Evolutionary conservation across 2,797 vertebrate genomes (phyloP).

Genomic region (Galago senegalensis): DNA sequence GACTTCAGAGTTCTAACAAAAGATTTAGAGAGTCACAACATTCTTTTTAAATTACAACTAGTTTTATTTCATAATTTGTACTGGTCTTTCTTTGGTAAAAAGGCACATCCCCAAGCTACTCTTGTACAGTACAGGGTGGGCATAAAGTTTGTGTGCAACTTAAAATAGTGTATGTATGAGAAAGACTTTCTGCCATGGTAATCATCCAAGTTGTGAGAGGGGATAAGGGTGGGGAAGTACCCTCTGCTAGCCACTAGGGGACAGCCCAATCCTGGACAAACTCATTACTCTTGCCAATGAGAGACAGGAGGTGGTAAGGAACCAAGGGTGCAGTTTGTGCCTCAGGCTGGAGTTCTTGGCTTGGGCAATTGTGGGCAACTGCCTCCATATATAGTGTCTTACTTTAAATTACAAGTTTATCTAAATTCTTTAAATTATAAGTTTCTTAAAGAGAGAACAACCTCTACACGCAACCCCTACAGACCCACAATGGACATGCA

Average conservation of each 20-base stretch:
- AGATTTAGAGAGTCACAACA: neutral
- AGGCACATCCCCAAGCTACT: neutral
- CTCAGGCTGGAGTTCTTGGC: neutral
- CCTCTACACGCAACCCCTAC: neutral
- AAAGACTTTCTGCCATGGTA: neutral
- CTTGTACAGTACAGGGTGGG: neutral
- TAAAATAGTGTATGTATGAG: neutral
- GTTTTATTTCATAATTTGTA: neutral
- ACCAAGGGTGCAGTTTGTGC: neutral
- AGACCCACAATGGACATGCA: neutral
- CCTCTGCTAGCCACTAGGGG: slow-evolving; percentile 37
- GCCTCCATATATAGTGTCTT: neutral
- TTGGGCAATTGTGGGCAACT: neutral
- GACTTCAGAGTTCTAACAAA: neutral
- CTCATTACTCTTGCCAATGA: neutral
- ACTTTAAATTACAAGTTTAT: slow-evolving; percentile 1
- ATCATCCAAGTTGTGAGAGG: neutral
- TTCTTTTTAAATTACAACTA: neutral
- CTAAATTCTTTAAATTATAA: slow-evolving; percentile 22
- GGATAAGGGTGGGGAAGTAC: neutral
- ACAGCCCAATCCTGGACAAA: neutral
- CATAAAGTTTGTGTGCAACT: no score
- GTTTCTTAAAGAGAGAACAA: slow-evolving; percentile 32
- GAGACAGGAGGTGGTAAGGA: neutral
- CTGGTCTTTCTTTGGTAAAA: neutral